A percentile compares a stretch with the other conserved stretches of the same genome.
These are phyloP conservation scores for Penaeus chinensis DNA, from an alignment of 1,140 invertebrate species.

Conservation along the genomic window DNA sequence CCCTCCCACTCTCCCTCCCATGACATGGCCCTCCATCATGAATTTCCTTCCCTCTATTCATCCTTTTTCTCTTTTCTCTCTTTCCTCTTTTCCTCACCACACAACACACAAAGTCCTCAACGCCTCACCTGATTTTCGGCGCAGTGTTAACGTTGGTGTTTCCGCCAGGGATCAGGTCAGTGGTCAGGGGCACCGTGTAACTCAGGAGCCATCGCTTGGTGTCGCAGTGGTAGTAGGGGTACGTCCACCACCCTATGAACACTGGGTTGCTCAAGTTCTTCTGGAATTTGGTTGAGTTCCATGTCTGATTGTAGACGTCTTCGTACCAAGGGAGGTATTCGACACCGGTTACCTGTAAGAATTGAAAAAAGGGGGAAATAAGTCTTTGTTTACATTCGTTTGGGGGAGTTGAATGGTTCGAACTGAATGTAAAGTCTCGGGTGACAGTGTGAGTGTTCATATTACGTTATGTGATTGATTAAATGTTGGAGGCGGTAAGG, in stretches of 20 bases:
- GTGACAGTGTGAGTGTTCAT: too few species aligned
- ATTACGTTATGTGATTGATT: too few species aligned
- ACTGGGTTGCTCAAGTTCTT: neutral
- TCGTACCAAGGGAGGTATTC: neutral
- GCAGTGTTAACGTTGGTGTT: neutral
- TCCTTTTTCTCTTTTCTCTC: conserved; percentile 11
- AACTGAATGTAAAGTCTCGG: too few species aligned
- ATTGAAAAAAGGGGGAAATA: neutral
- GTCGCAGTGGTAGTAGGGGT: conserved; percentile 38
- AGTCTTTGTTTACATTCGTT: too few species aligned
- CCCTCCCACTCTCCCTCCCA: neutral
- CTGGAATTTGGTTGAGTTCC: conserved; percentile 19
- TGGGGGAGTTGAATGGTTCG: too few species aligned
- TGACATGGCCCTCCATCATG: neutral
- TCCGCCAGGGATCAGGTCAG: neutral
- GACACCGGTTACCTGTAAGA: neutral
- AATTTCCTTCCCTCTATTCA: conserved; percentile 13
- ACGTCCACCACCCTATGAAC: conserved; percentile 39
- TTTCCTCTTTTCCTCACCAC: neutral
- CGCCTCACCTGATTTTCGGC: neutral
- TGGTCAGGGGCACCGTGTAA: conserved; percentile 24
- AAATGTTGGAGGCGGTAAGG: too few species aligned
- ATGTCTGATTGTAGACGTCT: conserved; percentile 11
- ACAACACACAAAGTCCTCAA: neutral
- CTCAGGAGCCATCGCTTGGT: conserved; percentile 33